These are phyloP conservation scores for Callyntrura guangdongensis DNA, from an alignment of 2,888 invertebrate species.

Conservation along the genomic window DNA sequence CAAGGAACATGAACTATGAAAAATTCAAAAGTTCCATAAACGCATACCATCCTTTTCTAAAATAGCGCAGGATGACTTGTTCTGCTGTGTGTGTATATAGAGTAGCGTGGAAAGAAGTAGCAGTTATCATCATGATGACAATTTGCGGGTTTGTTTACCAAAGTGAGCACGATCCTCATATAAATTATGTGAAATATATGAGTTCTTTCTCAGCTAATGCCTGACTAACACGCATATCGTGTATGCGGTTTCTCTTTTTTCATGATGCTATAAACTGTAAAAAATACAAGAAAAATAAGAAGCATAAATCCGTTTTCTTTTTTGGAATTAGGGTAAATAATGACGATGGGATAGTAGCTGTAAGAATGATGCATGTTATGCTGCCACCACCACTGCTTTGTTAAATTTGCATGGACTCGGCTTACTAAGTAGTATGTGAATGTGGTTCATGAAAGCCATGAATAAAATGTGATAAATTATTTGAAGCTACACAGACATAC, in stretches of 20 bases:
- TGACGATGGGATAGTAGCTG: constrained; percentile 22
- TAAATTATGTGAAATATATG: constrained; percentile 71
- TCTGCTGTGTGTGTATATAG: constrained; percentile 20
- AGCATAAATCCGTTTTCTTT: constrained; percentile 58
- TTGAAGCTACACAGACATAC: not conserved
- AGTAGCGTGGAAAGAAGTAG: constrained; percentile 18
- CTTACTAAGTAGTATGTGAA: not conserved
- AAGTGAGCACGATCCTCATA: constrained; percentile 72
- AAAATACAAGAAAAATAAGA: constrained; percentile 47
- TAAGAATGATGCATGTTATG: not conserved
- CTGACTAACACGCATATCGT: constrained; percentile 73
- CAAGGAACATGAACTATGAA: constrained; percentile 2
- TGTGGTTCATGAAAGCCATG: constrained; percentile 22
- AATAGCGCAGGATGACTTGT: constrained; percentile 50
- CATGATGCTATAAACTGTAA: constrained; percentile 36
- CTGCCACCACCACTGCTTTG: not conserved
- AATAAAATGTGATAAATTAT: constrained; percentile 56
- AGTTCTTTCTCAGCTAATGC: constrained; percentile 60
- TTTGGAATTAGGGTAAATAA: constrained; percentile 61
- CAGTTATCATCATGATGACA: constrained; percentile 60
- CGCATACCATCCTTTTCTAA: not conserved
- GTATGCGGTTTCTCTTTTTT: constrained; percentile 68
- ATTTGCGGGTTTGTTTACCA: constrained; percentile 77
- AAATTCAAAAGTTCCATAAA: constrained; percentile 32
- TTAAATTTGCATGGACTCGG: not conserved